A percentile compares a stretch with the other conserved stretches of the same genome.
phyloP scores from a whole-genome alignment of 53 echinoderm and acorn worm species.

The Patiria pectinifera region DNA sequence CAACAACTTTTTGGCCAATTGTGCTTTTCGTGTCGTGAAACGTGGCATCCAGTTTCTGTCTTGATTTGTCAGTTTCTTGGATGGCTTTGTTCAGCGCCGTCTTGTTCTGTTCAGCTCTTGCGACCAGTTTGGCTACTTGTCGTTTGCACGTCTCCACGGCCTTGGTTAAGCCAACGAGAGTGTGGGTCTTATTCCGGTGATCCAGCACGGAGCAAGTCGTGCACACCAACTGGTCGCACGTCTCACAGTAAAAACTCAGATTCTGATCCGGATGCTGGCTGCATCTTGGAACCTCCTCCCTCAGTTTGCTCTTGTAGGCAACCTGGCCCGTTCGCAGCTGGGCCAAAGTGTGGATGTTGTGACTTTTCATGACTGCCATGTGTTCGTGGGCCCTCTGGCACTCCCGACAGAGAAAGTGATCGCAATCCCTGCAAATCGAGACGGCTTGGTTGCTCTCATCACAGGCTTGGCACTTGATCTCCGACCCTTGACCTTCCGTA shows the following conservation, averaged over 20 bases:
- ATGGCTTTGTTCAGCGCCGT: background rate
- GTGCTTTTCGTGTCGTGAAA: slow-evolving; percentile 22
- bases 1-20: background rate
- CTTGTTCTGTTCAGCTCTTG: background rate
- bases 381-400: slow-evolving; percentile 37
- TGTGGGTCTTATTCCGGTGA: background rate
- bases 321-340: slow-evolving; percentile 20
- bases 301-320: background rate
- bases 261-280: slow-evolving; percentile 47
- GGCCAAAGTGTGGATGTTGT: slow-evolving; percentile 2
- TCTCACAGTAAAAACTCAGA: slow-evolving; percentile 50
- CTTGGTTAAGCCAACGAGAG: background rate
- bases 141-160: slow-evolving; percentile 13
- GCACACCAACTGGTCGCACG: slow-evolving; percentile 50
- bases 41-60: slow-evolving; percentile 8
- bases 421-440: background rate
- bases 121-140: background rate
- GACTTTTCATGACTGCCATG: background rate
- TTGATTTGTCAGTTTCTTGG: background rate
- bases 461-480: slow-evolving; percentile 39
- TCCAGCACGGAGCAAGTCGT: background rate
- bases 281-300: slow-evolving; percentile 42
- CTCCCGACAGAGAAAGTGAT: slow-evolving; percentile 16
- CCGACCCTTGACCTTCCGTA: background rate
- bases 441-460: background rate